Percentiles rank a stretch among this genome's conserved stretches.
These are phyloP conservation scores for Scotopteryx bipunctaria DNA, from an alignment of 2,888 invertebrate species.

Conservation along the genomic window DNA sequence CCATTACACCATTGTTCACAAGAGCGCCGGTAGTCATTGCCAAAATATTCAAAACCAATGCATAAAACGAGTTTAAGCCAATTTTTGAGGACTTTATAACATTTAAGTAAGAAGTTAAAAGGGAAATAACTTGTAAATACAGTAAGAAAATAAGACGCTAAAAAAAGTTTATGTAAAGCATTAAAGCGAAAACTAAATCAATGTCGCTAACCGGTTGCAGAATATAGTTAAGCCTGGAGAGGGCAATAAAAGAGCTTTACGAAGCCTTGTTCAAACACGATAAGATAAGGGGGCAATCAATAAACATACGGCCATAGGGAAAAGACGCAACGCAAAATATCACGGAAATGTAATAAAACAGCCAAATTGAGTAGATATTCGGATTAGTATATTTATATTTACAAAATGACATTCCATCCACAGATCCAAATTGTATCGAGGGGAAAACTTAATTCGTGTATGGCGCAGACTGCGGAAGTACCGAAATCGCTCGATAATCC, in stretches of 20 bases:
- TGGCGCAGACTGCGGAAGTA: slow-evolving; percentile 64
- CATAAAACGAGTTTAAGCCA: slow-evolving; percentile 16
- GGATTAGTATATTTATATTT: slow-evolving; percentile 17
- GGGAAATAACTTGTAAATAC: background rate
- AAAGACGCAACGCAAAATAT: slow-evolving; percentile 18
- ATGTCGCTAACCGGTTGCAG: slow-evolving; percentile 47
- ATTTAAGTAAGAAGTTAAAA: no score
- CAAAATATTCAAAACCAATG: slow-evolving; percentile 34
- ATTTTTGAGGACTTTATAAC: background rate
- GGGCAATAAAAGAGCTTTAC: slow-evolving; percentile 61
- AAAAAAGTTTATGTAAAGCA: background rate
- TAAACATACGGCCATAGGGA: slow-evolving; percentile 42
- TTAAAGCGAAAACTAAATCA: slow-evolving; percentile 46
- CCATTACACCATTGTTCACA: slow-evolving; percentile 69
- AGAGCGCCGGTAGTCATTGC: slow-evolving; percentile 51
- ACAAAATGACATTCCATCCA: slow-evolving; percentile 25
- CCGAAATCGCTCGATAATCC: slow-evolving; percentile 76
- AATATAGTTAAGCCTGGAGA: slow-evolving; percentile 51
- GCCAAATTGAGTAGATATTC: slow-evolving; percentile 8
- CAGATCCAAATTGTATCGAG: slow-evolving; percentile 34
- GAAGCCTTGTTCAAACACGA: slow-evolving; percentile 62
- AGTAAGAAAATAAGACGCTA: background rate
- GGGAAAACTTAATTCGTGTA: slow-evolving; percentile 45
- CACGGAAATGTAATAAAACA: slow-evolving; percentile 8
- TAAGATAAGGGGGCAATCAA: slow-evolving; percentile 66